Evolutionary conservation across 2,888 invertebrate genomes (phyloP).

Genomic region (Schizaphis graminum): DNA sequence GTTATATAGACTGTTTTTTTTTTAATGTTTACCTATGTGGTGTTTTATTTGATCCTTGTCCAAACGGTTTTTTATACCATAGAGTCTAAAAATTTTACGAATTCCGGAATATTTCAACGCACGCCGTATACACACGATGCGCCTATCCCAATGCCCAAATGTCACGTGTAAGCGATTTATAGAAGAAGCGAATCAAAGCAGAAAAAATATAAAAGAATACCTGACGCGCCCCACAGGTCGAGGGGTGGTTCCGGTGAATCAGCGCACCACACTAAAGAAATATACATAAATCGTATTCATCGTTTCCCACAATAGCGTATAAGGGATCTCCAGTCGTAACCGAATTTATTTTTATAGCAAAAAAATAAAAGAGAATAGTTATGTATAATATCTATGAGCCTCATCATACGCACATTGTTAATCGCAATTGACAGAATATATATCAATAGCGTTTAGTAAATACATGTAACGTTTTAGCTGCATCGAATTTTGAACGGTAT

Average conservation of each 20-base stretch:
- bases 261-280: constrained; percentile 26
- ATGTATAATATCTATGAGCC: constrained; percentile 31
- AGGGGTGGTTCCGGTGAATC: constrained; percentile 61
- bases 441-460: constrained; percentile 33
- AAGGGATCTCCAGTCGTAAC: constrained; percentile 47
- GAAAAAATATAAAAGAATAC: constrained; percentile 43
- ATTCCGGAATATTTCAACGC: neutral
- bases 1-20: neutral
- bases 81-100: neutral
- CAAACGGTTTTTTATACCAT: neutral
- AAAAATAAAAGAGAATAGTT: constrained; percentile 32
- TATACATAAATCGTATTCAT: constrained; percentile 59
- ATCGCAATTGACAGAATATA: constrained; percentile 42
- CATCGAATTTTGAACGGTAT: constrained; percentile 55
- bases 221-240: constrained; percentile 42
- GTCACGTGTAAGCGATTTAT: constrained; percentile 55
- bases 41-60: neutral
- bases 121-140: neutral
- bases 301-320: constrained; percentile 55
- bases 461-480: constrained; percentile 4
- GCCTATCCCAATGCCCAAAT: neutral
- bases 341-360: constrained; percentile 49
- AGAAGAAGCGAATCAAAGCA: neutral
- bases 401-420: constrained; percentile 62
- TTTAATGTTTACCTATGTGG: neutral